Conservation (phyloP, 2,888 invertebrate species). For the Temnothorax ravouxi region DNA sequence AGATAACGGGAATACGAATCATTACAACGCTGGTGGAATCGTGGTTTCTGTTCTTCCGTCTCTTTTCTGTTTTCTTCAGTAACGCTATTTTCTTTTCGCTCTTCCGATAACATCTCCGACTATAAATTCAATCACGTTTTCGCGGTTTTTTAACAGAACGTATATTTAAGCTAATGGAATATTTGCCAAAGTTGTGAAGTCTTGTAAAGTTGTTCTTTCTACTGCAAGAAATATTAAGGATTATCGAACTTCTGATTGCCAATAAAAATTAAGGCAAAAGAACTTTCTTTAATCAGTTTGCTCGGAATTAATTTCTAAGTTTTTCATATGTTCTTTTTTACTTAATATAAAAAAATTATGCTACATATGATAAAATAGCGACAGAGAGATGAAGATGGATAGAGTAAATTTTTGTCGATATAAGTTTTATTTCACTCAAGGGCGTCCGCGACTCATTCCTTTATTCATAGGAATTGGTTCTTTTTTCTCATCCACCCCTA, state of each 20-base stretch:
- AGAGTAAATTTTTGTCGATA: slow-evolving; percentile 61
- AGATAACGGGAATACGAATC: slow-evolving; percentile 49
- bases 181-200: not conserved
- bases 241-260: not conserved
- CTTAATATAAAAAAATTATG: slow-evolving; percentile 53
- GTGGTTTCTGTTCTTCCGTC: not conserved
- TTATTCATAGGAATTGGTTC: slow-evolving; percentile 67
- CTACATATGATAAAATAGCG: slow-evolving; percentile 37
- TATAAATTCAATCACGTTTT: not conserved
- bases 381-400: slow-evolving; percentile 25
- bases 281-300: not conserved
- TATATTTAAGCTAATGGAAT: not conserved
- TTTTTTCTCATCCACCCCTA: slow-evolving; percentile 51
- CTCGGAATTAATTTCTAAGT: not conserved
- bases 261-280: not conserved
- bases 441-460: slow-evolving; percentile 26
- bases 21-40: slow-evolving; percentile 19
- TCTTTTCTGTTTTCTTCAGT: not conserved
- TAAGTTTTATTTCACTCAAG: slow-evolving; percentile 67
- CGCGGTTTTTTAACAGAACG: not conserved
- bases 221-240: not conserved
- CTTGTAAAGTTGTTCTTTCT: not conserved
- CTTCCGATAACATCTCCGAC: not conserved
- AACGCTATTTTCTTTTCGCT: not conserved
- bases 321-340: not conserved